Base-by-base conservation (phyloP, 23 tunicate genomes). In the Halocynthia roretzi region DNA sequence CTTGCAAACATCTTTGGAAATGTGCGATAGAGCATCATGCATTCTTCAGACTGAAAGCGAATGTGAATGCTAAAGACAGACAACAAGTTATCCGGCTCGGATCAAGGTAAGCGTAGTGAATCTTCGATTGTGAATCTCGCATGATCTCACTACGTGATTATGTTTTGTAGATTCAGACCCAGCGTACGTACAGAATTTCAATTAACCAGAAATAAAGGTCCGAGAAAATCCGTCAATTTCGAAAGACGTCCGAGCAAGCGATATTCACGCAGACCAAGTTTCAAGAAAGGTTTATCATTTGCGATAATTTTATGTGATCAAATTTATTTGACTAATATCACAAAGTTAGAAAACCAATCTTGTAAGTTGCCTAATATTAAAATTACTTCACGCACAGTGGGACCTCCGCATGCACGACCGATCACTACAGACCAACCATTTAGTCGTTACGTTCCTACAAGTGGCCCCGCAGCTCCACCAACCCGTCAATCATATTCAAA, bases 1-100 rank as follows among this genome's bases (percentile, higher is more conserved):
- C 95, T 19, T 93, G 98, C 72, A 93, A 93, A 74, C 98, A 93
- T 55, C 69, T 93, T 62, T 93, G 98, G 98, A 93, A 93, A 65
- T 93, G 98, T 63, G 98, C 98, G 15, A 84, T 93, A 6, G 98
- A 93, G 67, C 98, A 93, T 84, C 98, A 93, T 63, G 89, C 98
- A 5, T 93, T 93, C 83, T 93, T 93, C 85, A 56, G 98, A 21
- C 83, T 93, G 7, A 87, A 87, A 58, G 23, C 82, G 5, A 87
- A 87, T 70, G 95, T 87, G 11, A 49, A 57, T 53, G 51, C 52
- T 5, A 77, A 62, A 50, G 77, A 85, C 52, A 56, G 97, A 72
- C 74, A 81, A 56, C 97, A 91, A 65, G 78, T 91, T 71, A 71
- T 91, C 18, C 53, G 97, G 49, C 97, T 91, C 23, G 97, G 97